Conservation (phyloP, 2,113 vertebrate genomes). For the Tympanuchus pallidicinctus region DNA sequence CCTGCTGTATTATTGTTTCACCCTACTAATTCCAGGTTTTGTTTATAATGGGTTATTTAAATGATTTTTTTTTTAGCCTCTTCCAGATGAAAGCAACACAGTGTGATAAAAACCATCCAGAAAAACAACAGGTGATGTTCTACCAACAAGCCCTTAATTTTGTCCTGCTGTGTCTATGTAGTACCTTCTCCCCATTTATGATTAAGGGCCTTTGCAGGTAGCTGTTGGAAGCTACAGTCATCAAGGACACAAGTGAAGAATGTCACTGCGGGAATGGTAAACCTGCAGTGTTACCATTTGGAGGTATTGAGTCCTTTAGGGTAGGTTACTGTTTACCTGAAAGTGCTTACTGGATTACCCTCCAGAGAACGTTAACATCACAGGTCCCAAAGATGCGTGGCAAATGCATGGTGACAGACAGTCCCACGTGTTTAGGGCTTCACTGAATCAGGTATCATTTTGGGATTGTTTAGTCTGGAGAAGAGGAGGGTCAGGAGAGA, state of each 20-base stretch:
- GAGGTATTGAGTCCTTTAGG: background rate
- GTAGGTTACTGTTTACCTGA: background rate
- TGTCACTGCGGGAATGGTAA: too few species aligned
- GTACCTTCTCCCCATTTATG: background rate
- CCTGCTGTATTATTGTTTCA: background rate
- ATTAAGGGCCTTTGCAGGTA: background rate
- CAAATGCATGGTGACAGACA: background rate
- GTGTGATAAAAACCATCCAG: background rate
- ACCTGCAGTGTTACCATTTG: background rate
- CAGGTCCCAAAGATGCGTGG: background rate
- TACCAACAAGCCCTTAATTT: background rate
- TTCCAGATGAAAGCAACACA: background rate
- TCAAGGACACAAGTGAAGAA: too few species aligned
- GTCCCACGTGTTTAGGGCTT: background rate
- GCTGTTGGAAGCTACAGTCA: background rate
- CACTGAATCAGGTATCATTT: too few species aligned
- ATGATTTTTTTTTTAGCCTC: background rate
- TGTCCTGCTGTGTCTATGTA: rapidly evolving
- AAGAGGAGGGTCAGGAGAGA: too few species aligned
- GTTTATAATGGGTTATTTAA: background rate
- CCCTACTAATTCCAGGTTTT: background rate
- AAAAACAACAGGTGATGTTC: background rate
- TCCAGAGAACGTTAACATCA: background rate
- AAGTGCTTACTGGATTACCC: background rate
- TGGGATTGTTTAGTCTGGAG: too few species aligned